Evolutionary conservation across 2,888 invertebrate species (phyloP), one percentile per base, ranked within the genome.

Genomic region (Sarcophaga carnaria): DNA sequence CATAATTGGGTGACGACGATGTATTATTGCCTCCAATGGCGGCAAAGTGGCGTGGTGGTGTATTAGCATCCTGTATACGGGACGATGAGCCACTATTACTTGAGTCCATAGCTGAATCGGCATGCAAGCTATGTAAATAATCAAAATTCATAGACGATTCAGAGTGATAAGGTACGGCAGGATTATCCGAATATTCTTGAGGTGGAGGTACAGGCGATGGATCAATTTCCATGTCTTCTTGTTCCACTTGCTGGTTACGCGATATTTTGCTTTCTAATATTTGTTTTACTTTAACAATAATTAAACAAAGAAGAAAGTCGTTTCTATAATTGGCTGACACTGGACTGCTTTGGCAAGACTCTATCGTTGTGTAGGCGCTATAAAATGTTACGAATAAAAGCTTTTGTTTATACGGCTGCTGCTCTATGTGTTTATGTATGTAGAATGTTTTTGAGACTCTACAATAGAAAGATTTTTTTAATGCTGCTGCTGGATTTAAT

Each of bases 171-270:
- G 90, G 80, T 63, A 84, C 54, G 22, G 78, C 67, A 69, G 90
- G 90, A 83, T 88, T 89, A 85, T 89, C 90, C 80, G 89, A 90
- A 88, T 92, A 91, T 85, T 91, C 92, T 91, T 91, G 91, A 89
- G 91, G 91, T 89, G 90, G 90, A 88, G 91, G 91, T 88, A 91
- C 90, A 88, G 91, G 89, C 59, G 92, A 90, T 86, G 92, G 91
- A 90, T 93, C 93, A 90, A 93, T 92, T 86, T 93, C 93, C 93
- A 93, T 93, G 88, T 91, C 92, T 91, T 93, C 93, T 62, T 63
- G 6, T 27, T 63, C 63, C 80, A 74, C 66, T 14, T 45, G 49
- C 17, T 77, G 67, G 17, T 49, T 80, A 12, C 54, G 83, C 25
- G 79, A 74, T 90, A 91, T 90, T 90, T 90, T 88, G 89, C 90